A percentile compares a stretch with the other conserved stretches of the same genome.
Conservation (phyloP, 2,113 vertebrate genomes). For the Poeciliopsis prolifica region DNA sequence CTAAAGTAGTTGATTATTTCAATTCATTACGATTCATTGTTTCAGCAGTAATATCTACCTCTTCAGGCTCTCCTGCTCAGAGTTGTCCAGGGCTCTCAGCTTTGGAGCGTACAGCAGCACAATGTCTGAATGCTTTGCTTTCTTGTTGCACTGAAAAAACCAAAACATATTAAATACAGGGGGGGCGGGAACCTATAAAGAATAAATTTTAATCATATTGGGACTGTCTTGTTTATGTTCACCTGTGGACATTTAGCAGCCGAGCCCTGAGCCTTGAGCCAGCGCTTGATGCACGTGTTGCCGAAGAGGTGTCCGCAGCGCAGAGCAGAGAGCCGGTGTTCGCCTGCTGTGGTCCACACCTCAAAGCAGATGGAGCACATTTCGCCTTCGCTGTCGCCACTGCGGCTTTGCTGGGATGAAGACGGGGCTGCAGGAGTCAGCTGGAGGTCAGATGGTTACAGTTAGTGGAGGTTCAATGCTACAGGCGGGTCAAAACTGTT, state of each 20-base stretch:
- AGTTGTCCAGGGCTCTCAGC: slow-evolving; percentile 89
- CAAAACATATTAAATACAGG: not conserved
- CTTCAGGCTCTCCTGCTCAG: slow-evolving; percentile 88
- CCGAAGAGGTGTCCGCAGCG: slow-evolving; percentile 96
- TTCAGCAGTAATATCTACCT: slow-evolving; percentile 73
- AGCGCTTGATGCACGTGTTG: slow-evolving; percentile 89
- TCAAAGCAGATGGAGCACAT: slow-evolving; percentile 95
- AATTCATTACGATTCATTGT: no score
- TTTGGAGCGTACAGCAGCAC: slow-evolving; percentile 91
- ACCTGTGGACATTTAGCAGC: slow-evolving; percentile 96
- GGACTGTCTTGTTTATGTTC: not conserved
- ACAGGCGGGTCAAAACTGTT: no score
- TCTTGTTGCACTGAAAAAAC: slow-evolving; percentile 91
- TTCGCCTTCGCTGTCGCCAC: slow-evolving; percentile 82
- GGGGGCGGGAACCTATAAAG: no score
- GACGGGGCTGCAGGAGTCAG: not conserved
- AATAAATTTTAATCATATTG: not conserved
- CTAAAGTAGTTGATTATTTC: no score
- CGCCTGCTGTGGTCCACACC: slow-evolving; percentile 90
- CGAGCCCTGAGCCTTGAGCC: slow-evolving; percentile 88
- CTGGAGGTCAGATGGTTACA: slow-evolving; percentile 18
- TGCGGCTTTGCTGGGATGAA: not conserved
- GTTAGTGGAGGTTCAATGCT: no score
- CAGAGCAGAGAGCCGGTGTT: slow-evolving; percentile 88
- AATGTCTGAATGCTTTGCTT: slow-evolving; percentile 90